A percentile compares a stretch with the other conserved stretches of the same genome.
These are phyloP conservation scores for Passer montanus DNA, from an alignment of 2,113 vertebrate species.

Conservation along the genomic window DNA sequence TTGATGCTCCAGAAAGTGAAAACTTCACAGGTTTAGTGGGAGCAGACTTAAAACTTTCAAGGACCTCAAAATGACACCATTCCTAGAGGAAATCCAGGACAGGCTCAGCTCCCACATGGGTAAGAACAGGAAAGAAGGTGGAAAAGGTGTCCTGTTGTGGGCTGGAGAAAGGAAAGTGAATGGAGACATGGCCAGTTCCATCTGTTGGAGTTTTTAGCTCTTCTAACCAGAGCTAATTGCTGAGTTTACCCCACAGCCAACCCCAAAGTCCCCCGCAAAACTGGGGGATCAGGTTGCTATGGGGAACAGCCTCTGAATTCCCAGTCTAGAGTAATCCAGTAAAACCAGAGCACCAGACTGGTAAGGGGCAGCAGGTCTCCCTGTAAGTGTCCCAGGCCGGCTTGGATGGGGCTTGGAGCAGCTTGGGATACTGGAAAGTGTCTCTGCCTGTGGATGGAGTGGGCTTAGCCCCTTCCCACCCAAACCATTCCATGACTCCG, in stretches of 20 bases:
- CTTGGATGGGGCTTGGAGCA: accelerated
- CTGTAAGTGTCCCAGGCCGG: not conserved
- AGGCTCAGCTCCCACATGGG: not conserved
- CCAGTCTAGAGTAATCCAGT: not conserved
- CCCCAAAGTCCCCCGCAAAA: not conserved
- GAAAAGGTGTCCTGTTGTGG: accelerated
- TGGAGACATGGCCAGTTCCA: not conserved
- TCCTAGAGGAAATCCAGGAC: not conserved
- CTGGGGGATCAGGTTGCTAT: not conserved
- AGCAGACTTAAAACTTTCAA: slow-evolving; percentile 14
- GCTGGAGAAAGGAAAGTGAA: not conserved
- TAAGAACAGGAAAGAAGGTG: not conserved
- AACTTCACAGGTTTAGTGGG: slow-evolving; percentile 18
- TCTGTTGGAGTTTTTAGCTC: not conserved
- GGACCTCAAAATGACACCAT: not conserved
- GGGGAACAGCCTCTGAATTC: not conserved
- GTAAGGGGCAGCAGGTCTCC: not conserved
- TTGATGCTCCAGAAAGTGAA: slow-evolving; percentile 38
- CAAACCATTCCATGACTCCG: not conserved
- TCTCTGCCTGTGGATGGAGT: not conserved
- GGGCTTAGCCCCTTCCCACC: not conserved
- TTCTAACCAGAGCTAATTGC: not conserved
- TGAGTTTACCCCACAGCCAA: not conserved
- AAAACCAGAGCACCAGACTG: not conserved
- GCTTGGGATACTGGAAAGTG: not conserved